Evolutionary conservation across 2,888 invertebrate genomes (phyloP), one percentile per base, ranked within the genome.

Genomic region (Celastrina argiolus): DNA sequence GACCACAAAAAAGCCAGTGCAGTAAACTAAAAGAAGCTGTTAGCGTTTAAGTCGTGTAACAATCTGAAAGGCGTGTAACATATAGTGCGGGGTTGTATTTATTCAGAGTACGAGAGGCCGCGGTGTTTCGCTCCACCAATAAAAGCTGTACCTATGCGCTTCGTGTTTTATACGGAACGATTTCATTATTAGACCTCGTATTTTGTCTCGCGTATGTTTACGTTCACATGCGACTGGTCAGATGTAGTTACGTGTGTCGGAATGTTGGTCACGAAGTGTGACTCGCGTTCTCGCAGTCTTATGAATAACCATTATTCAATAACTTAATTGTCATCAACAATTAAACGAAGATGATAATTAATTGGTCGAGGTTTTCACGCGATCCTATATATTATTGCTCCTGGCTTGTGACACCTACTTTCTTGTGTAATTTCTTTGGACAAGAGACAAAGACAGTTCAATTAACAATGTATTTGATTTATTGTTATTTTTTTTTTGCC

Each of bases 21-120:
- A 78, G 80, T 81, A 81, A 83, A 85, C 80, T 83, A 81, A 84
- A 84, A 82, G 83, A 81, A 84, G 81, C 80, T 80, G 82, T 83
- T 80, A 80, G 75, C 75, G 80, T 74, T 77, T 78, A 80, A 81
- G 80, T 78, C 77, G 78, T 74, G 78, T 74, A 79, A 76, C 77
- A 76, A 78, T 80, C 76, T 76, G 78, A 77, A 77, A 79, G 78
- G 75, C 75, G 77, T 58, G 58, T 76, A 72, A 74, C 73, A 73
- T 75, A 73, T 73, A 73, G 70, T 68, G 70, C 66, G 69, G 72
- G 68, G 67, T 63, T 69, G 75, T 78, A 76, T 78, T 78, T 78
- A 74, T 76, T 76, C 74, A 75, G 75, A 71, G 72, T 14, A 18
- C 34, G 61, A 39, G 61, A 66, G 74, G 67, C 69, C 68, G 70